These are phyloP conservation scores for Mycalesis mineus DNA, from an alignment of 2,888 invertebrate genomes.

Conservation along the genomic window DNA sequence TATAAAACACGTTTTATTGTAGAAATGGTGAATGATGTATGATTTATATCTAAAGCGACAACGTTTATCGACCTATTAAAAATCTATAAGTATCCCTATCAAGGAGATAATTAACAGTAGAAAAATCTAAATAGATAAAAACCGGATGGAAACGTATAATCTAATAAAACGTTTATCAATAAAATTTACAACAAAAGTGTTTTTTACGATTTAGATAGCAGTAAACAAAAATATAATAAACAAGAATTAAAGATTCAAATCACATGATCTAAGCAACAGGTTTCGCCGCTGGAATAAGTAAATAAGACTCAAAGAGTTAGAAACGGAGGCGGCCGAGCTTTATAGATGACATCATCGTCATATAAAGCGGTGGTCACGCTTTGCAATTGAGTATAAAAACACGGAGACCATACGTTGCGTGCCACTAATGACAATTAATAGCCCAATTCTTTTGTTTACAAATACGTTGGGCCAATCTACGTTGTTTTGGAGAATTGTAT, in stretches of 20 bases:
- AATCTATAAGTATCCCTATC: constrained; percentile 13
- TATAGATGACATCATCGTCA: constrained; percentile 36
- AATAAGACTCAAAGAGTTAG: constrained; percentile 30
- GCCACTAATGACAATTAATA: constrained; percentile 39
- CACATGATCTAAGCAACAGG: constrained; percentile 37
- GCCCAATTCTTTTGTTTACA: constrained; percentile 37
- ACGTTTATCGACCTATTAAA: background rate
- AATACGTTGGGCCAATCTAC: constrained; percentile 15
- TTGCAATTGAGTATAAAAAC: constrained; percentile 31
- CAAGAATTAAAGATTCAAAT: constrained; percentile 36
- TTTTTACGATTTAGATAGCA: background rate
- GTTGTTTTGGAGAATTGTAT: constrained; percentile 20
- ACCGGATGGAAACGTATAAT: constrained; percentile 28
- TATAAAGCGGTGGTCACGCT: constrained; percentile 30
- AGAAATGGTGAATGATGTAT: background rate
- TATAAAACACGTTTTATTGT: background rate
- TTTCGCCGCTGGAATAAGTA: constrained; percentile 40
- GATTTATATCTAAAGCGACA: background rate
- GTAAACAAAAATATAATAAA: constrained; percentile 12
- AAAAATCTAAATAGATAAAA: constrained; percentile 20
- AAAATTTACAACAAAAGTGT: constrained; percentile 11
- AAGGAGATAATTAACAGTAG: constrained; percentile 17
- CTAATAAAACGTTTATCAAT: background rate
- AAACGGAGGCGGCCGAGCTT: constrained; percentile 32
- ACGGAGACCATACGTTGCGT: constrained; percentile 24